Evolutionary conservation across 2,888 invertebrate genomes (phyloP), one percentile per base, ranked within the genome.

Genomic region (Octonoba sinensis): DNA sequence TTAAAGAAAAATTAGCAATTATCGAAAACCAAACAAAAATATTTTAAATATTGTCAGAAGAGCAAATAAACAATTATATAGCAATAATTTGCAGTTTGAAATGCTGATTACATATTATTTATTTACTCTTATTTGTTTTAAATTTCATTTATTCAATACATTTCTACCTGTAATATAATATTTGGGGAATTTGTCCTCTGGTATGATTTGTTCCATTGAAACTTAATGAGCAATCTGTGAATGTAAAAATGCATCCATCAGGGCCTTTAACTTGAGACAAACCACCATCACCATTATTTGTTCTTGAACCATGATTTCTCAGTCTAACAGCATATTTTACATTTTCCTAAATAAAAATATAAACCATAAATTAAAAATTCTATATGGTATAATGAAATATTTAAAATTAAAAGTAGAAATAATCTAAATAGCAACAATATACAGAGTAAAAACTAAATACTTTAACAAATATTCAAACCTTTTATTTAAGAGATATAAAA

Each of bases 181-280:
- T 72, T 87, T 94, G 93, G 0, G 99, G 98, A 87, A 99, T 93
- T 90, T 99, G 99, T 13, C 99, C 99, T 72, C 98, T 91, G 0
- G 95, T 94, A 84, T 96, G 92, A 11, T 96, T 97, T 0, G 98
- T 98, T n/a, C 98, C 98, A 88, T 98, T 97, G 88, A 95, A 95
- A 88, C 97, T 97, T 60, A 97, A 91, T 15, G 96, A 95, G 88
- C 96, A 97, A 0, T 96, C 94, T 44, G 94, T 93, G 88, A 96
- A 98, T 64, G 93, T 92, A 89, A 98, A 97, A 1, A 93, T 93
- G 8, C 95, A 95, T 62, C 96, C 96, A 89, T 98, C 97, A 0
- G 96, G 95, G 11, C 97, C 97, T 87, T 95, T 94, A 13, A 98
- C 94, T 73, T 85, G 85, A 46, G 93, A 92, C 83, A 96, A 89